Evolutionary conservation across 2,113 vertebrate species (phyloP).

Genomic region (Halcyon senegalensis): DNA sequence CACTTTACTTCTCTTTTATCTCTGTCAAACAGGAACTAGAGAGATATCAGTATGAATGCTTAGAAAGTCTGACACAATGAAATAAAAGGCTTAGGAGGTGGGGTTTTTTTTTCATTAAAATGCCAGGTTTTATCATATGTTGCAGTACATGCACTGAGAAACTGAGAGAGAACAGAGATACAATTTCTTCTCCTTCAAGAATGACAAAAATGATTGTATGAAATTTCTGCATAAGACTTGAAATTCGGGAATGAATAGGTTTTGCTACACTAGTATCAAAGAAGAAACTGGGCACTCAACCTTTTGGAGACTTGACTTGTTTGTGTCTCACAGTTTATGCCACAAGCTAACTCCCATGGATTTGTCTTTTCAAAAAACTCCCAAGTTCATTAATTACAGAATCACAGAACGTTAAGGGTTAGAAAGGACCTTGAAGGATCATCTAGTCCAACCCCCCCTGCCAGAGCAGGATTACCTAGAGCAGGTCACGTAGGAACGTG

Average conservation of each 20-base stretch:
- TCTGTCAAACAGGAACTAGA: not conserved
- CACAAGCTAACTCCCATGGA: not conserved
- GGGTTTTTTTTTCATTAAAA: not conserved
- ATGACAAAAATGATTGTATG: not conserved
- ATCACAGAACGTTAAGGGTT: too few species aligned
- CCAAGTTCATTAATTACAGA: not conserved
- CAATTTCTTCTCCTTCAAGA: not conserved
- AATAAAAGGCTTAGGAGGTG: not conserved
- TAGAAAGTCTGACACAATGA: not conserved
- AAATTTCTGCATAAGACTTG: not conserved
- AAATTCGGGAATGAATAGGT: not conserved
- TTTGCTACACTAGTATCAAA: not conserved
- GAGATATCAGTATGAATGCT: not conserved
- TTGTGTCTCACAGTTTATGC: not conserved
- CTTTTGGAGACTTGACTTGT: not conserved
- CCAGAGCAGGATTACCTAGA: too few species aligned
- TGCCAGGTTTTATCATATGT: not conserved
- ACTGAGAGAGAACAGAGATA: not conserved
- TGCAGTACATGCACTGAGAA: not conserved
- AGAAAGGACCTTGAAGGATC: too few species aligned
- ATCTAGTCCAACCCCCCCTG: too few species aligned
- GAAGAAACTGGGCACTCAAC: not conserved
- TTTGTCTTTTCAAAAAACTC: not conserved
- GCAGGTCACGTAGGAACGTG: too few species aligned
- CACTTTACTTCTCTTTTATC: not conserved